Evolutionary conservation across 1,140 invertebrate genomes (phyloP).

Genomic region (Pseudomyrmex gracilis): DNA sequence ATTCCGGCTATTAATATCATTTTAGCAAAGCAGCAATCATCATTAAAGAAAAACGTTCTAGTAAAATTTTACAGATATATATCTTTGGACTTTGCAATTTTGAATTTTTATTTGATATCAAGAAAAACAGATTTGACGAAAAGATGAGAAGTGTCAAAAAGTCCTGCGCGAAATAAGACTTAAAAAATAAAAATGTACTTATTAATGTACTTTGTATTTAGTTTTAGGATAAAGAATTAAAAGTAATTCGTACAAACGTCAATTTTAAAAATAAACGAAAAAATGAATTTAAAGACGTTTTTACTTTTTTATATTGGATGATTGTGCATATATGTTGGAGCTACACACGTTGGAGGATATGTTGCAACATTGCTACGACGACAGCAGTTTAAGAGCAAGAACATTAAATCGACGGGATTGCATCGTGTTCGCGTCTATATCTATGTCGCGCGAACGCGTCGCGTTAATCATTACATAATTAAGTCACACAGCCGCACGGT

Average conservation of each 20-base stretch:
- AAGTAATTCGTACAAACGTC: neutral
- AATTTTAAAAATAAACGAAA: neutral
- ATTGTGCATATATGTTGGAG: neutral
- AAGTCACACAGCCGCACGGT: slow-evolving; percentile 79
- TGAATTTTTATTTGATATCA: neutral
- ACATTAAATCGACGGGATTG: slow-evolving; percentile 13
- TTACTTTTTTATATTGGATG: neutral
- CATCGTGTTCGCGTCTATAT: neutral
- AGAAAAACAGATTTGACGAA: neutral
- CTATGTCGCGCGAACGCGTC: slow-evolving; percentile 15
- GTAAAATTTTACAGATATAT: neutral
- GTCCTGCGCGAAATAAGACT: neutral
- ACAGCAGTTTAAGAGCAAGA: slow-evolving; percentile 10
- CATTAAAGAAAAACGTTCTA: too few species aligned
- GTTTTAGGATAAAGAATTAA: neutral
- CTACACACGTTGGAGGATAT: neutral
- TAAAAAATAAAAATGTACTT: neutral
- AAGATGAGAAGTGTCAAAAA: neutral
- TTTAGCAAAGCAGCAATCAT: neutral
- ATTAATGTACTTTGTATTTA: neutral
- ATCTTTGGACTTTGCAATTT: neutral
- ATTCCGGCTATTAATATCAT: neutral
- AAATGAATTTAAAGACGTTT: neutral
- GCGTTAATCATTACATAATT: slow-evolving; percentile 66
- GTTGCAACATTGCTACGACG: too few species aligned